Evolutionary conservation across 1,140 invertebrate species (phyloP), one percentile per base, ranked within the genome.

Genomic region (Zophobas atratus): DNA sequence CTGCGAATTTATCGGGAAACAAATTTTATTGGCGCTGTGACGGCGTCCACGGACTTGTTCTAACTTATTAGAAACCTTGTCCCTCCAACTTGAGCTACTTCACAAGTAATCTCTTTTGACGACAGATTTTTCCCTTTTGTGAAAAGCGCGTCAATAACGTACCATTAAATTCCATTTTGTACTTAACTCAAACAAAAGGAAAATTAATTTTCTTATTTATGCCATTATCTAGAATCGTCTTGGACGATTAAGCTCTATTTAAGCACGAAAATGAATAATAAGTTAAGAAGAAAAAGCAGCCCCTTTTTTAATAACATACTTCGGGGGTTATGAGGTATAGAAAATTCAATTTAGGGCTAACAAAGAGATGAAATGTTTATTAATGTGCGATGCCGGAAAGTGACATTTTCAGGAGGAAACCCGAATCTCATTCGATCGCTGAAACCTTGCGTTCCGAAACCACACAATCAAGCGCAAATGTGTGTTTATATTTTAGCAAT

Each of bases 101-200:
- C 20, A 20, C 20, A 20, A 20, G 20, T 60, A 60, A 60, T 60
- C 56, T 60, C 56, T 39, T 60, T 60, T 60, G 56, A 60, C 36
- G 56, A 60, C 32, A 35, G 56, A 60, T 60, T 60, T 60, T 60
- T 36, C 35, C 38, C 35, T 36, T 60, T 38, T 60, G 56, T 60
- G 56, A 60, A 60, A 60, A 60, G 56, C 56, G 56, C 56, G 38
- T 60, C 56, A 60, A 60, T 60, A 36, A 60, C 56, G 34, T 60
- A 36, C 56, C 56, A 60, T 60, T 60, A 60, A 60, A 60, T 60
- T 60, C 56, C 56, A 60, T 60, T 39, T 60, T n/a, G 35, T 60
- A 60, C 56, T 60, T 60, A 60, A 1, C 5, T 60, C 56, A 38
- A 53, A 60, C 56, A 60, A 60, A 39, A 35, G 56, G 38, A 60